Base-by-base conservation (phyloP, 2,888 invertebrate species). In the Apantesis nais region DNA sequence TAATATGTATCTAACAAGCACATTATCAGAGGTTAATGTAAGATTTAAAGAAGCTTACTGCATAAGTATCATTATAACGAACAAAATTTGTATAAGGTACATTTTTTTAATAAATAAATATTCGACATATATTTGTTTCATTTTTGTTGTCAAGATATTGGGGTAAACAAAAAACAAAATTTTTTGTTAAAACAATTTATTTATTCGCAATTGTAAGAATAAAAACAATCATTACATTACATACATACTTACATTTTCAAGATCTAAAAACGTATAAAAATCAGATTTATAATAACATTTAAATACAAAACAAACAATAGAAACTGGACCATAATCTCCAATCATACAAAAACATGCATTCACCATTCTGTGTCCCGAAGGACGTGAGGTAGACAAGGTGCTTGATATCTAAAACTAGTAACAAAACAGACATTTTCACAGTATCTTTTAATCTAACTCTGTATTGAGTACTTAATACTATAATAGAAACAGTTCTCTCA, bases 31-130 rank as follows among this genome's bases (percentile, higher is more conserved):
- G 81, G 82, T 84, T 84, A 89, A 89, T 89, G 82, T 86, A 88
- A 87, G 86, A 79, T 76, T 81, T 89, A 91, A 89, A 89, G 87
- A 91, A 91, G 94, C 94, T 94, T 94, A 90, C 90, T 90, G 93
- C 93, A 88, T 87, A 86, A 88, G 86, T 86, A 87, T 86, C 85
- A 85, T 85, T 85, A 87, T 87, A 88, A 87, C 88, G 85, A 86
- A 90, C 85, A 82, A 86, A 85, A 86, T 83, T 85, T 88, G 86
- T 89, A 87, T 88, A 90, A 89, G 86, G 89, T 91, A 90, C 89
- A 86, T 89, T 90, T 92, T 58, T 90, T 91, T 90, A 92, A 87
- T 91, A 90, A 94, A 93, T 91, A 90, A 90, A 92, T 88, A 83
- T 84, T 84, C 84, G 83, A 83, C 70, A 78, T 75, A 11, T 74